Conservation (phyloP, 2,113 vertebrate genomes). For the Tautogolabrus adspersus region DNA sequence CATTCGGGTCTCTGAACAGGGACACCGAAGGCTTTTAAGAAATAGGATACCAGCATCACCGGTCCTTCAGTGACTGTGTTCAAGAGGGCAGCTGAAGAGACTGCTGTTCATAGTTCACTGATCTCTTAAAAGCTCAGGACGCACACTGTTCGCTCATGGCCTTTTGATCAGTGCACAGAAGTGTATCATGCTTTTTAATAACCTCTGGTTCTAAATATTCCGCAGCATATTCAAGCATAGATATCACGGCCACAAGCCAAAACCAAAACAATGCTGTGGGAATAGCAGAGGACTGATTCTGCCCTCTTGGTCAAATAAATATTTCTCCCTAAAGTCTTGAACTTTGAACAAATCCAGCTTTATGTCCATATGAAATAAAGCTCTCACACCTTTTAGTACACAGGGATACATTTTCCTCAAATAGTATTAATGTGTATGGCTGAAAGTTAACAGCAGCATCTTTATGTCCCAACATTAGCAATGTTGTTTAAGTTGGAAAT, state of each 20-base stretch:
- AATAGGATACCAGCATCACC: slow-evolving; percentile 65
- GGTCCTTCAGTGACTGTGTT: slow-evolving; percentile 60
- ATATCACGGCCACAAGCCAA: slow-evolving; percentile 50
- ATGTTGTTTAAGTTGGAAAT: not conserved
- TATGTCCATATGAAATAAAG: slow-evolving; percentile 14
- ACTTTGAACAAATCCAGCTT: not conserved
- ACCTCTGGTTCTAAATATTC: slow-evolving; percentile 66
- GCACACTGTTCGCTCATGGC: slow-evolving; percentile 46
- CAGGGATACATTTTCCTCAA: too few species aligned
- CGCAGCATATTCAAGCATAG: slow-evolving; percentile 49
- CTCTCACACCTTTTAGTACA: too few species aligned
- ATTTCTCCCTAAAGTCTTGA: not conserved
- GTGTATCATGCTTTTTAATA: slow-evolving; percentile 66
- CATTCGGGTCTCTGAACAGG: slow-evolving; percentile 58
- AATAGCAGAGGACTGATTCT: not conserved
- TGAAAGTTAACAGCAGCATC: not conserved
- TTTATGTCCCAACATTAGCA: not conserved
- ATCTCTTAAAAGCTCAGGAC: slow-evolving; percentile 74
- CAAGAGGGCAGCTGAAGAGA: slow-evolving; percentile 67
- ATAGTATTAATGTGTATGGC: too few species aligned
- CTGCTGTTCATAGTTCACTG: slow-evolving; percentile 74
- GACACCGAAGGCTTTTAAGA: slow-evolving; percentile 67
- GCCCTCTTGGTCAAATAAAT: not conserved
- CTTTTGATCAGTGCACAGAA: slow-evolving; percentile 64
- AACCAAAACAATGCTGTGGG: slow-evolving; percentile 23